phyloP scores from a whole-genome alignment of 2,888 invertebrate species.

The Archips xylosteana region DNA sequence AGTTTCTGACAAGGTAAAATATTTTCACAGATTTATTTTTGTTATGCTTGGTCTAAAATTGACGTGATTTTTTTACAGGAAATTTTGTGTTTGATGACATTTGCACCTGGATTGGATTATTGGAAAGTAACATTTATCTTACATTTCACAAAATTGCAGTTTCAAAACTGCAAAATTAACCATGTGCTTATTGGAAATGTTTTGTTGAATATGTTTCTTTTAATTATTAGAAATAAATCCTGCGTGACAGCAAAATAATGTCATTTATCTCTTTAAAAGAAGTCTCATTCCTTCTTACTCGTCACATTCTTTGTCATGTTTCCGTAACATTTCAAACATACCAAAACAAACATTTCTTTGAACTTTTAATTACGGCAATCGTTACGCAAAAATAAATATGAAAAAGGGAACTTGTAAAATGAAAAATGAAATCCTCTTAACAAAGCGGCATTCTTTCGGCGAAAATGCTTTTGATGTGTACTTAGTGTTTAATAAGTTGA shows the following conservation, averaged over 20 bases:
- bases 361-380: constrained; percentile 42
- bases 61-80: neutral
- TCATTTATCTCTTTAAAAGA: neutral
- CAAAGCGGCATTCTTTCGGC: constrained; percentile 72
- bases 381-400: constrained; percentile 46
- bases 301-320: constrained; percentile 29
- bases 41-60: neutral
- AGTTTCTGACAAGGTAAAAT: neutral
- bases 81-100: too few species aligned
- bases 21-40: neutral
- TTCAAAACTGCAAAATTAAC: too few species aligned
- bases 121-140: too few species aligned
- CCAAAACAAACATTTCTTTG: constrained; percentile 36
- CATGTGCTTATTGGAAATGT: neutral
- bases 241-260: neutral
- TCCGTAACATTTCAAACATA: constrained; percentile 29
- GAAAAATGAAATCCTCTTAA: constrained; percentile 76
- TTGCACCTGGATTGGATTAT: too few species aligned
- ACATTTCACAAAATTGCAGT: too few species aligned
- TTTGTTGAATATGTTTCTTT: neutral
- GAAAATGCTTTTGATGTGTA: constrained; percentile 81
- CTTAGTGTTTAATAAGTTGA: constrained; percentile 86
- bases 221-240: neutral
- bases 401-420: constrained; percentile 50
- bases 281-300: neutral